phyloP scores from a whole-genome alignment of 2,888 invertebrate genomes.

The Caenorhabditis zanzibari region DNA sequence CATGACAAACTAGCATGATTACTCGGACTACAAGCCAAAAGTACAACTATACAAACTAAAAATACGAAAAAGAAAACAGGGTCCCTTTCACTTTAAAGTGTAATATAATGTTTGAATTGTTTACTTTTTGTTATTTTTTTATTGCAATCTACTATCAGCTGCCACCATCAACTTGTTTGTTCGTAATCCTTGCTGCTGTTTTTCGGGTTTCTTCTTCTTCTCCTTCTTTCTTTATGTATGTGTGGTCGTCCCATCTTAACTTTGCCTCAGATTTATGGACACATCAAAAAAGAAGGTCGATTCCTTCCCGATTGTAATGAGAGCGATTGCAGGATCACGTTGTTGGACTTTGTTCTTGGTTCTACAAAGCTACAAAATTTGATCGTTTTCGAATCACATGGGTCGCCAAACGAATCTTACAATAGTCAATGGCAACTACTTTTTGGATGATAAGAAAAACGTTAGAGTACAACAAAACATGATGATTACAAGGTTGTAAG shows the following conservation, averaged over 20 bases:
- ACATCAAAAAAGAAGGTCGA: constrained; percentile 39
- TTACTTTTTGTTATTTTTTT: constrained; percentile 31
- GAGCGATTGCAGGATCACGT: constrained; percentile 32
- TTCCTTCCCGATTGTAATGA: background rate
- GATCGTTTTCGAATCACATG: constrained; percentile 40
- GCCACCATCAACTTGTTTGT: constrained; percentile 36
- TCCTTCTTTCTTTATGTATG: constrained; percentile 9
- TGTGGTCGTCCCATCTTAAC: constrained; percentile 34
- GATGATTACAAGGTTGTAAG: constrained; percentile 19
- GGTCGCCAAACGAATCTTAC: constrained; percentile 4
- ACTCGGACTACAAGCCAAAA: constrained; percentile 1
- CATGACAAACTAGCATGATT: constrained; percentile 25
- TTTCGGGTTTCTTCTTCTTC: constrained; percentile 20
- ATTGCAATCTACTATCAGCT: constrained; percentile 33
- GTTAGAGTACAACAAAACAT: constrained; percentile 23
- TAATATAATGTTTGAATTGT: constrained; percentile 60
- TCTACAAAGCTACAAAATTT: constrained; percentile 57
- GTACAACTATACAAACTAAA: constrained; percentile 3
- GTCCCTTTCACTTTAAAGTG: constrained; percentile 9
- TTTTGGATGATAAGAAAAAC: constrained; percentile 27
- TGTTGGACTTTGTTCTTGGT: constrained; percentile 48
- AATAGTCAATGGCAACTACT: constrained; percentile 3
- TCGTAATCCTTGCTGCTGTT: constrained; percentile 36
- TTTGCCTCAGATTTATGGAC: constrained; percentile 49
- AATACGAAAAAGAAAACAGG: constrained; percentile 2